Evolutionary conservation across 2,888 invertebrate species (phyloP).

Genomic region (Cheilosia scutellata): DNA sequence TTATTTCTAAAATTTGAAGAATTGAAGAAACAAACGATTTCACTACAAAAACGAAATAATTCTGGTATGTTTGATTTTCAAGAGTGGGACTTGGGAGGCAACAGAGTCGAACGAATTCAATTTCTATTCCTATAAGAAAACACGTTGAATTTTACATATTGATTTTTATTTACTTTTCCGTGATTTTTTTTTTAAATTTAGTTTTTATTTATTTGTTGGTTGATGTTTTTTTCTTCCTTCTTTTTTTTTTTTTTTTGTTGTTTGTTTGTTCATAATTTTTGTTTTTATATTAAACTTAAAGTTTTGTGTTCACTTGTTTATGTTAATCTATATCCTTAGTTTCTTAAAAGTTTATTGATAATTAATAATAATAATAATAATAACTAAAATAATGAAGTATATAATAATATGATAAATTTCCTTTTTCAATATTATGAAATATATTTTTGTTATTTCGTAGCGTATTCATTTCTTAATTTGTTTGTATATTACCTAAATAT

Average conservation of each 20-base stretch:
- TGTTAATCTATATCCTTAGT: conserved; percentile 63
- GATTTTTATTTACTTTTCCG: conserved; percentile 57
- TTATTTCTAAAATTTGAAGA: too few species aligned
- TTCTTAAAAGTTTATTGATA: conserved; percentile 52
- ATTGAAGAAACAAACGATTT: too few species aligned
- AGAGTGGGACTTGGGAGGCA: too few species aligned
- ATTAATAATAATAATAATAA: conserved; percentile 56
- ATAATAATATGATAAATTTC: conserved; percentile 55
- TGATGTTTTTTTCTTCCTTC: conserved; percentile 22
- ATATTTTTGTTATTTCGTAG: conserved; percentile 49
- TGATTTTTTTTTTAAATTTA: conserved; percentile 45
- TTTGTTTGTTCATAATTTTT: conserved; percentile 15
- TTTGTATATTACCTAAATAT: conserved; percentile 62
- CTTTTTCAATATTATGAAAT: conserved; percentile 41
- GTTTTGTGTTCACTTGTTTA: conserved; percentile 70
- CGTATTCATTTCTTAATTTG: conserved; percentile 44
- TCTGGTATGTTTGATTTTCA: too few species aligned
- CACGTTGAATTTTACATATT: conserved; percentile 48
- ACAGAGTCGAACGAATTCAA: too few species aligned
- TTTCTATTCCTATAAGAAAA: conserved; percentile 10
- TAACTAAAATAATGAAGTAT: conserved; percentile 65
- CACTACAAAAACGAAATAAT: too few species aligned
- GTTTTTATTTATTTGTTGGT: conserved; percentile 35
- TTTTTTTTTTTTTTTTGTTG: conserved; percentile 8
- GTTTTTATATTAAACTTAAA: conserved; percentile 67